These are phyloP conservation scores for Rousettus leschenaultii DNA, from an alignment of 2,113 vertebrate species.

Conservation along the genomic window DNA sequence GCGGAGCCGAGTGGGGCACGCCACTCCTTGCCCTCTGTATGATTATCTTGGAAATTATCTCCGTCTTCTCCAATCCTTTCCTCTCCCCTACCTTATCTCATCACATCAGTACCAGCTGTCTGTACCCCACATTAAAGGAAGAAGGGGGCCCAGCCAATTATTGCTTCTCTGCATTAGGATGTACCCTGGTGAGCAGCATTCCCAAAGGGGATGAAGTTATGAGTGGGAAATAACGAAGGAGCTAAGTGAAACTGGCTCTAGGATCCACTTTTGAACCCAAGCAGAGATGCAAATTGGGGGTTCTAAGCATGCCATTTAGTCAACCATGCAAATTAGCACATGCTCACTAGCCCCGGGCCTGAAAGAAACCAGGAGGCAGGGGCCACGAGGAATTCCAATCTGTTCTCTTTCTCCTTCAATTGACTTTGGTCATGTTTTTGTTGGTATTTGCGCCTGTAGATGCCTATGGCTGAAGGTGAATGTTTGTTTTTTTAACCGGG, in stretches of 20 bases:
- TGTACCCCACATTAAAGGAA: neutral
- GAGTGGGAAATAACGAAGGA: constrained; percentile 35
- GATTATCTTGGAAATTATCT: neutral
- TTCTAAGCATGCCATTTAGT: constrained; percentile 70
- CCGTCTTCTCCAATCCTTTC: neutral
- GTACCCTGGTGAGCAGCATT: constrained; percentile 9
- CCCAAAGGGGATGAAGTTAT: constrained; percentile 39
- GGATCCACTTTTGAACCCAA: constrained; percentile 54
- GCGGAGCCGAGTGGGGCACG: neutral
- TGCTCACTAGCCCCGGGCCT: constrained; percentile 62
- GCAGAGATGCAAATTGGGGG: constrained; percentile 70
- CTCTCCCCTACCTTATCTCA: neutral
- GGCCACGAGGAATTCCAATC: constrained; percentile 61
- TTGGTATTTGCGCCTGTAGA: constrained; percentile 36
- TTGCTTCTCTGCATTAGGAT: neutral
- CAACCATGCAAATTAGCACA: constrained; percentile 72
- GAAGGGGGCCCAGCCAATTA: constrained; percentile 3
- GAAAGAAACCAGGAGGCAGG: constrained; percentile 53
- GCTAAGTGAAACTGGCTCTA: constrained; percentile 34
- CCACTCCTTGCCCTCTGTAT: neutral
- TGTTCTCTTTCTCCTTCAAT: constrained; percentile 67
- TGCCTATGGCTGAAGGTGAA: neutral
- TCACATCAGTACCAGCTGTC: constrained; percentile 21
- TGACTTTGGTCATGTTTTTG: constrained; percentile 66
- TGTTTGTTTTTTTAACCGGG: constrained; percentile 62